A percentile compares a stretch with the other conserved stretches of the same genome.
These are phyloP conservation scores for Hirtodrosophila cameraria DNA, from an alignment of 2,888 invertebrate species.

Conservation along the genomic window DNA sequence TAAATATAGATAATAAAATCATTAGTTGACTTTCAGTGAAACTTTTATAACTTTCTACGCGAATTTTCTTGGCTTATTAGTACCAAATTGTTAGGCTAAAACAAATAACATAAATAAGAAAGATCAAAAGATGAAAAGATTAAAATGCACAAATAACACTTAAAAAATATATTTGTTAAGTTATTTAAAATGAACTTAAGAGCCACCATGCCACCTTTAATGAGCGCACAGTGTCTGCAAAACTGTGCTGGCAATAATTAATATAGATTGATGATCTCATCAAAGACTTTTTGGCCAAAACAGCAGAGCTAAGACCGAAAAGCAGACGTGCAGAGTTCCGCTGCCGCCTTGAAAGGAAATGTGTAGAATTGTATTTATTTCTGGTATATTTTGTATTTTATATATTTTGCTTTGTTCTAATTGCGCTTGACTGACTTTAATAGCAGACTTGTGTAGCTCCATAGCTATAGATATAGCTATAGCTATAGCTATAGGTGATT, in stretches of 20 bases:
- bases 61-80: too few relatives aligned
- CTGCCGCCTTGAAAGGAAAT: constrained; percentile 61
- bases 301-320: constrained; percentile 25
- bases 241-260: constrained; percentile 2
- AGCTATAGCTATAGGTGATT: too few relatives aligned
- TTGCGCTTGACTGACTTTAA: constrained; percentile 77
- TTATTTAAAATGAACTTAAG: too few relatives aligned
- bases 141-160: too few relatives aligned
- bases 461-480: constrained; percentile 13
- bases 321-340: constrained; percentile 70
- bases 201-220: too few relatives aligned
- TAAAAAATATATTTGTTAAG: too few relatives aligned
- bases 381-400: constrained; percentile 21
- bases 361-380: constrained; percentile 27
- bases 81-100: too few relatives aligned
- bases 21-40: too few relatives aligned
- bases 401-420: constrained; percentile 64
- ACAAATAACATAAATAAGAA: too few relatives aligned
- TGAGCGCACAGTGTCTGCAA: constrained; percentile 3
- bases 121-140: too few relatives aligned
- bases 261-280: constrained; percentile 59
- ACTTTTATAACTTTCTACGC: too few relatives aligned
- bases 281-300: constrained; percentile 19
- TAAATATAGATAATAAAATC: too few relatives aligned
- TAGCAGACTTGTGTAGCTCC: constrained; percentile 41